Evolutionary conservation across 2,113 vertebrate genomes (phyloP).

Genomic region (Dasyornis broadbenti): DNA sequence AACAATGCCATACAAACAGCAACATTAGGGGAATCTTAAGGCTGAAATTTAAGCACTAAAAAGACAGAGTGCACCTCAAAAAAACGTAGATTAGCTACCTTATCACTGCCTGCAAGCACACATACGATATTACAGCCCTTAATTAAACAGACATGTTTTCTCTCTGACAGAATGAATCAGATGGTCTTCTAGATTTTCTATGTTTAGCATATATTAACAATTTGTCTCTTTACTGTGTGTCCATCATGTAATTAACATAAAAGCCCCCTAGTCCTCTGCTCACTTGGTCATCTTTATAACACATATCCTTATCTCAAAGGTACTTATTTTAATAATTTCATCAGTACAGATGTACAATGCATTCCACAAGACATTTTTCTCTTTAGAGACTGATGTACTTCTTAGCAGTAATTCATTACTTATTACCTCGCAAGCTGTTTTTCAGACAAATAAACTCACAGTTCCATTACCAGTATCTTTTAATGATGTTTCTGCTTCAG

Average conservation of each 20-base stretch:
- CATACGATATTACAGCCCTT: conserved; percentile 40
- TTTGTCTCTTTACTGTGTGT: neutral
- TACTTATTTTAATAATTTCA: conserved; percentile 24
- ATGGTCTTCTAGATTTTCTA: conserved; percentile 20
- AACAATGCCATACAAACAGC: neutral
- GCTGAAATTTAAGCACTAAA: conserved; percentile 38
- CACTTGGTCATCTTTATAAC: neutral
- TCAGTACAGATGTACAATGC: neutral
- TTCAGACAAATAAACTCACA: conserved; percentile 32
- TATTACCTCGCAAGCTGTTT: conserved; percentile 28
- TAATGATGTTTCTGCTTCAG: conserved; percentile 46
- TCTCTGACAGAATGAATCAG: neutral
- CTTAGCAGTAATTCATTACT: conserved; percentile 30
- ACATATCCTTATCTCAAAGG: neutral
- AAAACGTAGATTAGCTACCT: conserved; percentile 43
- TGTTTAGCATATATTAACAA: conserved; percentile 13
- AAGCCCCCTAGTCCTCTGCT: neutral
- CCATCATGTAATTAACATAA: conserved; percentile 23
- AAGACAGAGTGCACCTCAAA: conserved; percentile 31
- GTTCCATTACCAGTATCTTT: conserved; percentile 30
- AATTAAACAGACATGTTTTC: conserved; percentile 45
- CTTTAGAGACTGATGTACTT: conserved; percentile 6
- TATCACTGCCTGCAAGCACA: conserved; percentile 52
- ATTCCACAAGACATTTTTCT: neutral
- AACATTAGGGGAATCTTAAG: conserved; percentile 5